Conservation (phyloP, 2,888 invertebrate species). For the Caenorhabditis sinica region DNA sequence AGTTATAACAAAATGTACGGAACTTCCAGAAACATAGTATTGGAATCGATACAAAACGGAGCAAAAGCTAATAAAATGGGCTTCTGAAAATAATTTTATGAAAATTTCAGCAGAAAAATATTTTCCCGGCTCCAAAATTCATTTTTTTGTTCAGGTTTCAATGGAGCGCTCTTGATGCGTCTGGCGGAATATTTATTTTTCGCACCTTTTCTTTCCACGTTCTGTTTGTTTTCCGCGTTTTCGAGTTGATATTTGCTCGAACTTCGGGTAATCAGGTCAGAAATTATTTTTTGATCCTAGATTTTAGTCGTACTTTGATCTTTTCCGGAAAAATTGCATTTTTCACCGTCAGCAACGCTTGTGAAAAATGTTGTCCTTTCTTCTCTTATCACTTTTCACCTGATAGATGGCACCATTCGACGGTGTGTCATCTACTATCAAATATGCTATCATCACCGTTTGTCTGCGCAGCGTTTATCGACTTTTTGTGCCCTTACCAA, state of each 20-base stretch:
- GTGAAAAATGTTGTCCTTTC: background rate
- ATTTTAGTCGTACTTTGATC: constrained; percentile 40
- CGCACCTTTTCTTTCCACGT: constrained; percentile 46
- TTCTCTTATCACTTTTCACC: constrained; percentile 38
- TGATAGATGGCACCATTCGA: constrained; percentile 61
- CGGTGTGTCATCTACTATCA: constrained; percentile 30
- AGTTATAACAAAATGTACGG: background rate
- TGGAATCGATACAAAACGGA: background rate
- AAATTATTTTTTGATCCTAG: constrained; percentile 35
- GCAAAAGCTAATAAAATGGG: background rate
- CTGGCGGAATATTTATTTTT: constrained; percentile 46
- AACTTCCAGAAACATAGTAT: background rate
- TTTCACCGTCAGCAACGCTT: background rate
- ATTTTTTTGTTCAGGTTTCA: constrained; percentile 1
- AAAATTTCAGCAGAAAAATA: background rate
- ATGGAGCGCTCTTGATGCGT: constrained; percentile 26
- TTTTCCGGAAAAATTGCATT: constrained; percentile 34
- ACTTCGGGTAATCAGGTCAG: constrained; percentile 29
- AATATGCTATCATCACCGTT: constrained; percentile 2
- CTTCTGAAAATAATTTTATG: background rate
- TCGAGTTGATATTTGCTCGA: constrained; percentile 39
- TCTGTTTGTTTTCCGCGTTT: constrained; percentile 45
- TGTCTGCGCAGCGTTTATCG: constrained; percentile 38
- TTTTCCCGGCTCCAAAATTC: constrained; percentile 16
- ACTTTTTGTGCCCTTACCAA: constrained; percentile 8